A percentile compares a stretch with the other conserved stretches of the same genome.
Evolutionary conservation across 2,113 vertebrate species (phyloP).

Genomic region (Labeo rohita): DNA sequence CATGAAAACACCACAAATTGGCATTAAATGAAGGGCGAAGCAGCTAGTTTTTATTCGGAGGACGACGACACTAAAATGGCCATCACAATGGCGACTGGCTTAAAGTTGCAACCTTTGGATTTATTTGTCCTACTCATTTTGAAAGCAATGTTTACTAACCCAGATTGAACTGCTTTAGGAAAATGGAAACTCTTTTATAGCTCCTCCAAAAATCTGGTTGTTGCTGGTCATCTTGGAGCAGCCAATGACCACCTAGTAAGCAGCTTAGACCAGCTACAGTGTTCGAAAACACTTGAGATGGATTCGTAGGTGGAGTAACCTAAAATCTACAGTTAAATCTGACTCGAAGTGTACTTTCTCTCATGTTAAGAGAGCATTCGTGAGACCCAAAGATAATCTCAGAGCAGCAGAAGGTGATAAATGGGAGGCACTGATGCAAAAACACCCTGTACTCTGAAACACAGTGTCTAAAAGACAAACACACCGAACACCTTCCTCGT

Average conservation of each 20-base stretch:
- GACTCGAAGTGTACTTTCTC: background rate
- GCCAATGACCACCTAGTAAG: background rate
- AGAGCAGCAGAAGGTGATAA: background rate
- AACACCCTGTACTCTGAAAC: background rate
- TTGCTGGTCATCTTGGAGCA: background rate
- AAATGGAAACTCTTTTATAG: background rate
- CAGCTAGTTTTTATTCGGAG: background rate
- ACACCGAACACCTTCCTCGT: background rate
- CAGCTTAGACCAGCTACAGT: background rate
- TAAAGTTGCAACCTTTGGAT: background rate
- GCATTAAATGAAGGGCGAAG: constrained; percentile 9
- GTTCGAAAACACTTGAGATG: background rate
- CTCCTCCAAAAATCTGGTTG: background rate
- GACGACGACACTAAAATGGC: background rate
- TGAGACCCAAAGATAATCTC: constrained; percentile 1
- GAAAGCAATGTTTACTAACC: background rate
- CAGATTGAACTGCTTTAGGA: background rate
- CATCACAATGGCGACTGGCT: background rate
- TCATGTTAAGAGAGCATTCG: background rate
- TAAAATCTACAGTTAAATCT: background rate
- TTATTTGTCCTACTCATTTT: constrained; percentile 7
- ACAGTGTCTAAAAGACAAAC: background rate
- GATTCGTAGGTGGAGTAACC: background rate
- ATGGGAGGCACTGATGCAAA: constrained; percentile 6
- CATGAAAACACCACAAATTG: background rate